phyloP scores from a whole-genome alignment of 2,113 vertebrate genomes.

The Columba livia region DNA sequence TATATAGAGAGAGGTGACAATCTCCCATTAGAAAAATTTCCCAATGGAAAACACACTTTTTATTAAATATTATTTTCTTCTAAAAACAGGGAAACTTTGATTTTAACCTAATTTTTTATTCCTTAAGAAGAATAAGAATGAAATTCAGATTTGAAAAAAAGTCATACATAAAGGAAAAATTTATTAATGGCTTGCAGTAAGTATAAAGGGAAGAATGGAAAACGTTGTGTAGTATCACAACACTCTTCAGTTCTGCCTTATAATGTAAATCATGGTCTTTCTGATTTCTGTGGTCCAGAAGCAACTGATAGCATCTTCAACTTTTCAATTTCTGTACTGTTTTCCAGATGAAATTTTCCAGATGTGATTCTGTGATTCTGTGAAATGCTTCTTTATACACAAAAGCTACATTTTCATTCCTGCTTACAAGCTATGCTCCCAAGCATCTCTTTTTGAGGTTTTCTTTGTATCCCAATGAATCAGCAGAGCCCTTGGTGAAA shows the following conservation, averaged over 20 bases:
- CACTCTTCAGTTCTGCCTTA: background rate
- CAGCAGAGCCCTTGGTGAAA: background rate
- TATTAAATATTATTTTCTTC: background rate
- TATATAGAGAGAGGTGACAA: background rate
- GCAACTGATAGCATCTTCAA: background rate
- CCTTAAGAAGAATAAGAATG: background rate
- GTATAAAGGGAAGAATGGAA: background rate
- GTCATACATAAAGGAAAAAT: background rate
- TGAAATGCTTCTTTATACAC: background rate
- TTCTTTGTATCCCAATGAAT: background rate
- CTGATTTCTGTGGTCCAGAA: background rate
- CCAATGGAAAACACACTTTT: background rate
- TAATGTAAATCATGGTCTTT: background rate
- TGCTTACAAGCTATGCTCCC: background rate
- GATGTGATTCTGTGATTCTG: no score
- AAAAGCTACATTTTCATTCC: background rate
- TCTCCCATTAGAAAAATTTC: background rate
- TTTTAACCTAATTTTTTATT: background rate
- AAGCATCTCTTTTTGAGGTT: background rate
- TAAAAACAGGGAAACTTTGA: background rate
- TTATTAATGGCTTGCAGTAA: background rate
- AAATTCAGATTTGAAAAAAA: background rate
- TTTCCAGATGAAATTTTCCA: background rate
- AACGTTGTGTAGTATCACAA: background rate
- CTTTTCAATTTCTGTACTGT: background rate